Percentiles rank a stretch among this genome's conserved stretches.
Evolutionary conservation across 1,140 invertebrate genomes (phyloP).

Genomic region (Trichonephila inaurata): DNA sequence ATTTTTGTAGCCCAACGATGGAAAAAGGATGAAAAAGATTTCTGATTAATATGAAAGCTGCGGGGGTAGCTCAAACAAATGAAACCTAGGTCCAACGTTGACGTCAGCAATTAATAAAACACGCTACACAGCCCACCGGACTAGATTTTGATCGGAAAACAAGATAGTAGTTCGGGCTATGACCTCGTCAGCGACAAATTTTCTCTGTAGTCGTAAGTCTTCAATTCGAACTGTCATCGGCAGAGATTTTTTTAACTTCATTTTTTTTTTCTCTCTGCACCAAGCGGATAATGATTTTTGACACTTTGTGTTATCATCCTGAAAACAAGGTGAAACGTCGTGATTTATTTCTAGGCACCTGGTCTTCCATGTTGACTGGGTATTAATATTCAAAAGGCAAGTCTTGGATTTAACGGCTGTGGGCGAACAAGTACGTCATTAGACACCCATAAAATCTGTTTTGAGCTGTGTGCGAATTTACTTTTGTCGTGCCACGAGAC

Average conservation of each 20-base stretch:
- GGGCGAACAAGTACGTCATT: constrained; percentile 4
- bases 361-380: constrained; percentile 3
- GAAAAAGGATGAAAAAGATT: not conserved
- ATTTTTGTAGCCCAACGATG: not conserved
- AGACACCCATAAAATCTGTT: not conserved
- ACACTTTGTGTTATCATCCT: constrained; percentile 48
- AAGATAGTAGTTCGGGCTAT: constrained; percentile 47
- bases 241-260: not conserved
- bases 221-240: constrained; percentile 63
- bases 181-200: constrained; percentile 64
- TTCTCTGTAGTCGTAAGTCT: constrained; percentile 56
- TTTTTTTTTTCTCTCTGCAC: not conserved
- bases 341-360: constrained; percentile 53
- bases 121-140: constrained; percentile 53
- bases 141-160: constrained; percentile 39
- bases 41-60: constrained; percentile 47
- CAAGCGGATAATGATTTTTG: constrained; percentile 49
- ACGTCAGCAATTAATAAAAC: constrained; percentile 70
- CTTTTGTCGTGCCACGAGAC: not conserved
- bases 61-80: constrained; percentile 56
- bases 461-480: not conserved
- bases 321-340: constrained; percentile 11
- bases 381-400: constrained; percentile 24
- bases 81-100: constrained; percentile 6
- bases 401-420: not conserved